Conservation (phyloP, 2,888 invertebrate species). For the Agonopterix alstromeriana region DNA sequence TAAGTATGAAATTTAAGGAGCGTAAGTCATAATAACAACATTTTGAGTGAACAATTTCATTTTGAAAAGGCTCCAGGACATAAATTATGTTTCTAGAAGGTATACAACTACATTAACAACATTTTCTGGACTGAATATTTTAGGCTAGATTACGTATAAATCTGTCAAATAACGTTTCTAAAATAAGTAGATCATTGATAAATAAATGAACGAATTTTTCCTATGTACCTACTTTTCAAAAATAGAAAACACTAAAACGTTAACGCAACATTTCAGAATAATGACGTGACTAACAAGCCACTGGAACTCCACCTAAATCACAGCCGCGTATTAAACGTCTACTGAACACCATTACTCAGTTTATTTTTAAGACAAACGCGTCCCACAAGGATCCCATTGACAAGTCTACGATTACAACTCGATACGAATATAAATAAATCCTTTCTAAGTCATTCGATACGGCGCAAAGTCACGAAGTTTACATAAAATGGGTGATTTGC, state of each 20-base stretch:
- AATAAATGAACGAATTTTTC: not conserved
- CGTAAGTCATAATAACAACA: too few relatives aligned
- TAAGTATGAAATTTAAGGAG: too few relatives aligned
- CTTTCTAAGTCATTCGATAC: slow-evolving; percentile 73
- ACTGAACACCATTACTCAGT: slow-evolving; percentile 26
- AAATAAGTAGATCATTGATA: not conserved
- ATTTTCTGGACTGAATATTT: too few relatives aligned
- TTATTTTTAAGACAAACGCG: slow-evolving; percentile 47
- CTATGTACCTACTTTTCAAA: not conserved
- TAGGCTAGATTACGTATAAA: not conserved
- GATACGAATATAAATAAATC: slow-evolving; percentile 65
- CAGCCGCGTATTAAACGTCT: slow-evolving; percentile 31
- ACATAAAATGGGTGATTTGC: slow-evolving; percentile 75
- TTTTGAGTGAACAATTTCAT: too few relatives aligned
- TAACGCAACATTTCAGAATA: slow-evolving; percentile 16
- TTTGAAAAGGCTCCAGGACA: too few relatives aligned
- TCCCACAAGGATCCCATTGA: slow-evolving; percentile 48
- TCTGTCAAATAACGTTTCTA: not conserved
- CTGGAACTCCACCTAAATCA: slow-evolving; percentile 46
- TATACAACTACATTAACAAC: too few relatives aligned
- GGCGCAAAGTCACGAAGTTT: slow-evolving; percentile 74
- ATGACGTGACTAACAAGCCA: slow-evolving; percentile 44
- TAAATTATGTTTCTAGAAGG: too few relatives aligned
- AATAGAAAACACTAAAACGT: slow-evolving; percentile 11
- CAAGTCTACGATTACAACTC: slow-evolving; percentile 32